Evolutionary conservation across 2,113 vertebrate species (phyloP), one percentile per base, ranked within the genome.

Genomic region (Ptilorrhoa leucosticta): DNA sequence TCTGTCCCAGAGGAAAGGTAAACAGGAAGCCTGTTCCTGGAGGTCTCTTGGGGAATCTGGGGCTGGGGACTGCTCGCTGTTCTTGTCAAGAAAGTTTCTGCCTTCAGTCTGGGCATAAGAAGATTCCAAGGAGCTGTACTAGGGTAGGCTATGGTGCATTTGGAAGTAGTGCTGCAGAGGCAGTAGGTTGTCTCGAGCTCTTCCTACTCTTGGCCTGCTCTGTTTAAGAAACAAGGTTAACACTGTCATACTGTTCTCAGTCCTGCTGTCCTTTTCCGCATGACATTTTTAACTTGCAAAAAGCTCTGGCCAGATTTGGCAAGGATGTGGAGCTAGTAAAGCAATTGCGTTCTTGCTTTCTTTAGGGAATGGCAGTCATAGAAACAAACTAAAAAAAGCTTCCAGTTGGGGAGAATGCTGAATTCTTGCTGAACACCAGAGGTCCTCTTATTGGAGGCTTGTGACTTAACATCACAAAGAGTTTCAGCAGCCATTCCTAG

Each of bases 181-280:
- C 37, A 14, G 16, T 47, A 42, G 60, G 8, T 65, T 86, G 39
- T 65, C 53, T 79, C 1, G 6, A 45, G 24, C 9, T 72, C 35
- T 68, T 93, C 20, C n/a, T 91, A 28, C 31, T 54, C 75, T 47
- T 73, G 58, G 33, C 21, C 35, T 87, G 60, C 42, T 71, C 44
- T 83, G 53, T 51, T 72, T 63, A 61, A 61, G 58, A 51, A 73
- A 61, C 4, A 15, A 63, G 16, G 10, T 44, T 63, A 60, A 27
- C 0, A 0, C 30, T 56, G 15, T n/a, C 8, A 0, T 23, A 2
- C 26, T 51, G 13, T 44, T 48, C 30, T 51, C 27, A 4, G 63
- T 77, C 75, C 83, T 72, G 2, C 47, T 40, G 21, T 40, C n/a
- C 24, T 44, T 82, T 71, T 51, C 35, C 19, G 33, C 0, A 1